phyloP scores from a whole-genome alignment of 1,140 invertebrate species.

The Palaemon carinicauda region DNA sequence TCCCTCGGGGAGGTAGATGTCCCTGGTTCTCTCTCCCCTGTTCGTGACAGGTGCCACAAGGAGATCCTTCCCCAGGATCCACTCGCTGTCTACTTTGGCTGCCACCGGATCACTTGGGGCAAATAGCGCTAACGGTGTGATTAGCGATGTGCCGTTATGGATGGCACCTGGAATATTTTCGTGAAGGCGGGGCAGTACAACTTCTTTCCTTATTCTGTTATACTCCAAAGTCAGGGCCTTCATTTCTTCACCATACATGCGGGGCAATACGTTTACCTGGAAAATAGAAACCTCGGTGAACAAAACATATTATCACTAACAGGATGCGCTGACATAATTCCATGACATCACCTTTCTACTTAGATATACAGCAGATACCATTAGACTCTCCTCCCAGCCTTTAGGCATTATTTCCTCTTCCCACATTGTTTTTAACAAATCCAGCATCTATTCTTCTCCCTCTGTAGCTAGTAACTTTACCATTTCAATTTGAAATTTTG shows the following conservation, averaged over 20 bases:
- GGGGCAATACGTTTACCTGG: conserved; percentile 48
- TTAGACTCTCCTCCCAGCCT: no score
- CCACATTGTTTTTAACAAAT: no score
- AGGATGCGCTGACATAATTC: no score
- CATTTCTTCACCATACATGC: conserved; percentile 37
- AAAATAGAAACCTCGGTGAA: neutral
- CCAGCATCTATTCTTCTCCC: no score
- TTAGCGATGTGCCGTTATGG: conserved; percentile 81
- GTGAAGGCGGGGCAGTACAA: conserved; percentile 61
- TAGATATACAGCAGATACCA: no score
- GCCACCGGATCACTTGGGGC: conserved; percentile 82
- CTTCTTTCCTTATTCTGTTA: conserved; percentile 1
- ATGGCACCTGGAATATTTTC: conserved; percentile 72
- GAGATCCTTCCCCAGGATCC: conserved; percentile 87
- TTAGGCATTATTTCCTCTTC: no score
- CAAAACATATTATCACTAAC: no score
- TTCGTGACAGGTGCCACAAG: conserved; percentile 90
- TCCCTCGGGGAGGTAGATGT: conserved; percentile 86
- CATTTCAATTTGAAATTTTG: no score
- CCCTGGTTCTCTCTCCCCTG: conserved; percentile 71
- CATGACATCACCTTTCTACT: no score
- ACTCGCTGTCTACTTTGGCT: conserved; percentile 84
- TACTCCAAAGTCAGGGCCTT: neutral
- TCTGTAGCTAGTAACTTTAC: no score
- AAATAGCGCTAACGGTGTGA: conserved; percentile 91